Evolutionary conservation across 2,888 invertebrate genomes (phyloP), one percentile per base, ranked within the genome.

Genomic region (Drosophila ustulata): DNA sequence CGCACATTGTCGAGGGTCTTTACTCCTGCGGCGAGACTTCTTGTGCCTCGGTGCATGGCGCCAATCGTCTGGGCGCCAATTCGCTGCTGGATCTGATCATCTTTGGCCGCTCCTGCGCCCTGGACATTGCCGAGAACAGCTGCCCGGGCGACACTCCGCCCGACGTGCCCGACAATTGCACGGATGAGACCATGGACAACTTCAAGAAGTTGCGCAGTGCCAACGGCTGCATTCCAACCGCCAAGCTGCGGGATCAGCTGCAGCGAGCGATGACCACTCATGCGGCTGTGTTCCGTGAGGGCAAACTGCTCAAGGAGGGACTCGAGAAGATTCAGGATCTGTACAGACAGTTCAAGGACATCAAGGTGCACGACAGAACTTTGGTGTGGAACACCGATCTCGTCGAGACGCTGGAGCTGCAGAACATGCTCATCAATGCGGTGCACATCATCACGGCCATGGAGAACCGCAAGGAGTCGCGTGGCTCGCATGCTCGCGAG

Each of bases 31-130:
- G 43, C n/a, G 43, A 55, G 25, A 55, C 55, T 8, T 45, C 55
- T 2, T 55, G 55, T n/a, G 43, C 97, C 18, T 98, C 98, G 0
- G 99, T 99, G 43, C 99, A 99, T 92, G 99, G 99, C 75, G 99
- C 99, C 66, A 99, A 99, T 94, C 94, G 99, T n/a, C 94, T 99
- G 43, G 99, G 99, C 66, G 99, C 99, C 70, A 99, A 99, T 93
- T 99, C 99, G 0, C 94, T 99, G 74, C 94, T 99, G 9, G 99
- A 99, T 94, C 94, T 99, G 90, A 98, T 99, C 23, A 97, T 99
- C 66, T 99, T 99, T 93, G 99, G 99, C 43, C 95, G 99, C 80
- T 98, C 98, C 4, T 98, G 98, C 93, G 99, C 98, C 1, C 94
- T 96, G 88, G 96, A 97, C 43, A 97, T 99, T 84, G 95, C 96